Conservation (phyloP, 37 sponge, comb jelly and placozoan genomes). For the Axinella damicornis region DNA sequence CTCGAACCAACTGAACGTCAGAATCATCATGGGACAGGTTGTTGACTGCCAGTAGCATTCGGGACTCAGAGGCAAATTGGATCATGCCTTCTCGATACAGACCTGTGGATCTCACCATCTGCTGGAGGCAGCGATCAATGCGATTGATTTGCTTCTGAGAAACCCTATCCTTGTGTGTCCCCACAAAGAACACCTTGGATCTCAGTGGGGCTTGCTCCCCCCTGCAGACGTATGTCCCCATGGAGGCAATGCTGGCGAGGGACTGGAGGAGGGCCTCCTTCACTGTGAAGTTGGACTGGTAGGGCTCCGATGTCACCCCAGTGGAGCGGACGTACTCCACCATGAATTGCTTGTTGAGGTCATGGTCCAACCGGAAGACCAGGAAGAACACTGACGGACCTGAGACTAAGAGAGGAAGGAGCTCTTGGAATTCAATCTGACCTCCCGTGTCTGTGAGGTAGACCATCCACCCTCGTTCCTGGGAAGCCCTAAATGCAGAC, state of each 20-base stretch:
- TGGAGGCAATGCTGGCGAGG: slow-evolving; percentile 15
- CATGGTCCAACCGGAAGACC: background rate
- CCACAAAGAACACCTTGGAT: slow-evolving; percentile 3
- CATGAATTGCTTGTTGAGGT: background rate
- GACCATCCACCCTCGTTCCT: slow-evolving; percentile 2
- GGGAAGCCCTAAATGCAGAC: background rate
- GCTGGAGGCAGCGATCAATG: background rate
- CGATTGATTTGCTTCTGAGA: background rate
- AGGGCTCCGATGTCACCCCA: background rate
- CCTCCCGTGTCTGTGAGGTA: slow-evolving; percentile 26
- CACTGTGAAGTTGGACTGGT: background rate
- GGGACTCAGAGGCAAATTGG: slow-evolving; percentile 6
- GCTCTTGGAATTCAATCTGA: slow-evolving; percentile 33
- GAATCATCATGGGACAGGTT: background rate
- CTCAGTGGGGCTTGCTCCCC: background rate
- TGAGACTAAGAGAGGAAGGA: slow-evolving; percentile 7
- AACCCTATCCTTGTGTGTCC: background rate
- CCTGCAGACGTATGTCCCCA: background rate
- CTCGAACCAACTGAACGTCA: background rate
- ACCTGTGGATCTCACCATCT: background rate
- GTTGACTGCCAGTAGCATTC: background rate
- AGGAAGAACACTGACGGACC: background rate
- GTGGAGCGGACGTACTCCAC: background rate
- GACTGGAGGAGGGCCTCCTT: background rate
- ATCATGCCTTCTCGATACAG: slow-evolving; percentile 9